A percentile compares a stretch with the other conserved stretches of the same genome.
Conservation (phyloP, 2,888 invertebrate genomes). For the Drosophila atripex region DNA sequence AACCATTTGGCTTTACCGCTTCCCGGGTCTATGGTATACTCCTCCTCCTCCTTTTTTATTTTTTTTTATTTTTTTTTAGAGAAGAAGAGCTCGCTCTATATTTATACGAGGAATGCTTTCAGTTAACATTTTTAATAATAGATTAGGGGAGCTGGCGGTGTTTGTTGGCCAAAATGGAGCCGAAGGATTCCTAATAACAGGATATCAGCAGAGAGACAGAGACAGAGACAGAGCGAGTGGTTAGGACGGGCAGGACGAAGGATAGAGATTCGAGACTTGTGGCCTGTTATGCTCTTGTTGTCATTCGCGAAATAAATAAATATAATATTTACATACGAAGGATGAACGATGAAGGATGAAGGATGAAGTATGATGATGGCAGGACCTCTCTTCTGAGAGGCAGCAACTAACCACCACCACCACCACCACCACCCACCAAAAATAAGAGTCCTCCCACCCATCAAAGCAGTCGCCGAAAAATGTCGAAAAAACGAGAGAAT, state of each 20-base stretch:
- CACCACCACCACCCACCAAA: constrained; percentile 8
- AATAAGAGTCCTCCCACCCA: neutral
- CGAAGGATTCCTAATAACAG: constrained; percentile 17
- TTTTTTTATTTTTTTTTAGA: neutral
- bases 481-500: constrained; percentile 12
- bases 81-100: constrained; percentile 27
- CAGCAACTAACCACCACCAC: constrained; percentile 36
- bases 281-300: constrained; percentile 13
- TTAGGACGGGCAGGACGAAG: neutral
- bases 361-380: neutral
- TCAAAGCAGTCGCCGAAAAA: constrained; percentile 18
- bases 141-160: constrained; percentile 34
- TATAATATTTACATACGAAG: constrained; percentile 38
- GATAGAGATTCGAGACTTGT: constrained; percentile 9
- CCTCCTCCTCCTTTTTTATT: neutral
- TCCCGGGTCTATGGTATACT: constrained; percentile 2
- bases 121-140: constrained; percentile 60
- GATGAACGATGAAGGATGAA: too few relatives aligned
- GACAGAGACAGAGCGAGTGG: neutral
- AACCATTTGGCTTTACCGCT: neutral
- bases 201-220: neutral
- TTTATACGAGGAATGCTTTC: constrained; percentile 50
- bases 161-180: neutral
- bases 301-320: constrained; percentile 47
- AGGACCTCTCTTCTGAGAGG: neutral